These are phyloP conservation scores for Teleiodes luculella DNA, from an alignment of 2,888 invertebrate genomes.

Conservation along the genomic window DNA sequence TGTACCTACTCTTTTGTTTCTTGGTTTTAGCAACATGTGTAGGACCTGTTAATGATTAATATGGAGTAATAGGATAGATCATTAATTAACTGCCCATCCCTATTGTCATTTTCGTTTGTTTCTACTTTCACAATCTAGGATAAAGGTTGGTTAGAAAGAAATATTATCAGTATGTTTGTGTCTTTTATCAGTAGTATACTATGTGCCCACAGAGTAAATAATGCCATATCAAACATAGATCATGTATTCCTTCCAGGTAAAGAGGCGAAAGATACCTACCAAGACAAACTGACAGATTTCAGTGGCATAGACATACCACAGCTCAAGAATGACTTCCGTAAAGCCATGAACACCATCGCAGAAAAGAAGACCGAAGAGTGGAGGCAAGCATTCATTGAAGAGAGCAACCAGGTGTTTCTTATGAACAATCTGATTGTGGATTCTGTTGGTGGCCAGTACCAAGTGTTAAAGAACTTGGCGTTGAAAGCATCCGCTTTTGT, in stretches of 20 bases:
- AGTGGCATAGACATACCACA: constrained; percentile 76
- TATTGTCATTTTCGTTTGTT: no score
- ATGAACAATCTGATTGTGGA: constrained; percentile 85
- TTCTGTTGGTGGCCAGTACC: constrained; percentile 82
- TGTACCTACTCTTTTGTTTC: no score
- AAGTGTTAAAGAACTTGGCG: constrained; percentile 63
- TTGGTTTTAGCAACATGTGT: no score
- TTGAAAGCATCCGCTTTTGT: constrained; percentile 70
- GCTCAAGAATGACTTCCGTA: constrained; percentile 82
- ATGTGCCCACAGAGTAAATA: no score
- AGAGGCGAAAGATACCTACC: constrained; percentile 40
- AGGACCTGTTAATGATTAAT: no score
- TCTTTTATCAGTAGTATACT: no score
- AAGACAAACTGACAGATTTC: constrained; percentile 81
- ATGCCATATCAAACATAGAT: no score
- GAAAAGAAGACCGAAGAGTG: constrained; percentile 80
- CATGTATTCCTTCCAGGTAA: constrained; percentile 5
- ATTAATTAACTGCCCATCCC: no score
- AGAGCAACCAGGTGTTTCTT: constrained; percentile 85
- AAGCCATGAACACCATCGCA: constrained; percentile 83
- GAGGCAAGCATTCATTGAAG: constrained; percentile 81
- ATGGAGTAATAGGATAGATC: no score
- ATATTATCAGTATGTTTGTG: no score
- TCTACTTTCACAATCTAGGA: no score
- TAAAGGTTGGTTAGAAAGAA: no score